Evolutionary conservation across 2,888 invertebrate species (phyloP).

Genomic region (Rhagonycha fulva): DNA sequence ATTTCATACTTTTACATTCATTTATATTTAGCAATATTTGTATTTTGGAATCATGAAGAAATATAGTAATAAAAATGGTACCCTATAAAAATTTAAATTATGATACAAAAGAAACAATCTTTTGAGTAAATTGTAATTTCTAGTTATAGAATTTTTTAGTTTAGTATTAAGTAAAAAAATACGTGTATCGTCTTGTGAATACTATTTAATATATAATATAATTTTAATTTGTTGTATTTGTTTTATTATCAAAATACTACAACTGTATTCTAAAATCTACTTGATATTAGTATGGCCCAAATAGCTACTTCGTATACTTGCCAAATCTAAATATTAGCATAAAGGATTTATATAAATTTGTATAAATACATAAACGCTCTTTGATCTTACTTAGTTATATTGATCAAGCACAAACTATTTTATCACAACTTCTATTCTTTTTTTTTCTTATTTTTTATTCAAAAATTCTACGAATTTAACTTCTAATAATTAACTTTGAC

Average conservation of each 20-base stretch:
- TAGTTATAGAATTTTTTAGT: constrained; percentile 53
- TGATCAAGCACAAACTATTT: too few relatives aligned
- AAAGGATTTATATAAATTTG: too few relatives aligned
- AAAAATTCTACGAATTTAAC: too few relatives aligned
- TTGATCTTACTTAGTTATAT: too few relatives aligned
- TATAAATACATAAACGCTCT: too few relatives aligned
- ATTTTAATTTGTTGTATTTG: constrained; percentile 29
- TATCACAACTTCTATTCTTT: too few relatives aligned
- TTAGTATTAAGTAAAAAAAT: constrained; percentile 51
- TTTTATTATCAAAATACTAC: neutral
- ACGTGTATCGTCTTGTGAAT: constrained; percentile 57
- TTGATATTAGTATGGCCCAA: too few relatives aligned
- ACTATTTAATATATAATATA: constrained; percentile 46
- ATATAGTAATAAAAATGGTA: constrained; percentile 22
- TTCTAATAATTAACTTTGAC: too few relatives aligned
- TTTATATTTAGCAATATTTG: constrained; percentile 26
- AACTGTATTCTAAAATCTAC: too few relatives aligned
- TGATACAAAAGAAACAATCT: constrained; percentile 29
- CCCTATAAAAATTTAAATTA: constrained; percentile 26
- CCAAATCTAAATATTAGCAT: too few relatives aligned
- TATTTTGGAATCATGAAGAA: constrained; percentile 19
- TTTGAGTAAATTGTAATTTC: constrained; percentile 40
- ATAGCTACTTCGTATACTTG: too few relatives aligned
- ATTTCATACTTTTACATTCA: constrained; percentile 22
- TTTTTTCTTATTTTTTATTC: too few relatives aligned